Base-by-base conservation (phyloP, 1,140 invertebrate species). In the Drosophila nebulosa region DNA sequence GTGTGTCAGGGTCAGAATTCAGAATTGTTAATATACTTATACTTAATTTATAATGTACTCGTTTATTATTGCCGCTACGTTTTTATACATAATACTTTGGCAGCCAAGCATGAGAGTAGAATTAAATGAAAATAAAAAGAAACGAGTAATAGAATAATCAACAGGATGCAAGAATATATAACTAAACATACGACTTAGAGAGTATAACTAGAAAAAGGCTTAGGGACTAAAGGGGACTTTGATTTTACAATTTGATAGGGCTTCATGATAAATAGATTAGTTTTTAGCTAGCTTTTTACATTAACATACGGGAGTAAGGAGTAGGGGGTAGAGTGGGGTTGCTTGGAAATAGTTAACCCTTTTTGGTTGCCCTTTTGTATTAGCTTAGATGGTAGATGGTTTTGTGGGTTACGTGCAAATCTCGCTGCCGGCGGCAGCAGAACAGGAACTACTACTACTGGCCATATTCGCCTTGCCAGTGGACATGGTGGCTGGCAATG, bases 381-480 rank as follows among this genome's bases (percentile, higher is more conserved):
- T 76, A 57, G 22, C 71, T 55, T 63, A 26, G 59, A 72, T 71
- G 53, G 67, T 46, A 46, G 18, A 21, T 46, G 39, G 9, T 27
- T 58, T n/a, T 46, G 21, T 14, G 36, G 64, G 88, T 86, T 90
- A 90, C 79, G 88, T 90, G 72, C 89, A 90, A 69, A 90, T 90
- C 53, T 90, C 88, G 50, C 59, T 90, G 63, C 79, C 69, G 52
- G 69, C 67, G 12, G 81, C 70, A 56, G 69, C 67, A 10, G 81
- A 67, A 32, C 84, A 88, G 36, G 85, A 69, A 30, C 39, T 46
- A 46, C 60, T 46, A 46, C 60, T 78, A 50, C 74, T 85, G 14
- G 80, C 46, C 42, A 86, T 81, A 64, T 88, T 88, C 2, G 84
- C 79, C 50, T 88, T 89, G 16, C 83, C 83, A 30, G 83, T 86